Evolutionary conservation across 2,113 vertebrate species (phyloP).

Genomic region (Rissa tridactyla): DNA sequence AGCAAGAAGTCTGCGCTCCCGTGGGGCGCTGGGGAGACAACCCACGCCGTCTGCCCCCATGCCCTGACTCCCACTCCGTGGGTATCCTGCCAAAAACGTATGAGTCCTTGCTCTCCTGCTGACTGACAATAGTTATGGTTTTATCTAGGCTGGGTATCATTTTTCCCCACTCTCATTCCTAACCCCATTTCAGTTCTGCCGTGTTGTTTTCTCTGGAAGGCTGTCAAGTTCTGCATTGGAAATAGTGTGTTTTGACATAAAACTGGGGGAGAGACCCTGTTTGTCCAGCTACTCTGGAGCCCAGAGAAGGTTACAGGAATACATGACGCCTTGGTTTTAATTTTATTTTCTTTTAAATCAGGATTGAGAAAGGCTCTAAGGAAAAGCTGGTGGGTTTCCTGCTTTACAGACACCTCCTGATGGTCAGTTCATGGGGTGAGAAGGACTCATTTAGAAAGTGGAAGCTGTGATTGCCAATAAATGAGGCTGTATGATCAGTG

Average conservation of each 20-base stretch:
- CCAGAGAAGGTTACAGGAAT: not conserved
- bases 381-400: conserved; percentile 3
- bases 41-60: not conserved
- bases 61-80: not conserved
- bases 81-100: conserved; percentile 26
- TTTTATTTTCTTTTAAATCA: conserved; percentile 24
- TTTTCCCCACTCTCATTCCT: conserved; percentile 27
- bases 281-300: conserved; percentile 39
- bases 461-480: conserved; percentile 5
- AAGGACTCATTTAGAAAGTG: not conserved
- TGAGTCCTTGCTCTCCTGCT: conserved; percentile 21
- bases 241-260: conserved; percentile 20
- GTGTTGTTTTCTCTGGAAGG: conserved; percentile 56
- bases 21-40: not conserved
- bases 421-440: not conserved
- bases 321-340: not conserved
- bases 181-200: not conserved
- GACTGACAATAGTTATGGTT: conserved; percentile 8
- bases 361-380: not conserved
- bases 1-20: not conserved
- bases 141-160: conserved; percentile 1
- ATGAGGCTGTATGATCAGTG: not conserved
- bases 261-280: conserved; percentile 8
- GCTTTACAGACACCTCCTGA: not conserved
- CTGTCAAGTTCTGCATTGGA: conserved; percentile 20